These are phyloP conservation scores for Magallana ariakensis DNA, from an alignment of 1,140 invertebrate species.

Conservation along the genomic window DNA sequence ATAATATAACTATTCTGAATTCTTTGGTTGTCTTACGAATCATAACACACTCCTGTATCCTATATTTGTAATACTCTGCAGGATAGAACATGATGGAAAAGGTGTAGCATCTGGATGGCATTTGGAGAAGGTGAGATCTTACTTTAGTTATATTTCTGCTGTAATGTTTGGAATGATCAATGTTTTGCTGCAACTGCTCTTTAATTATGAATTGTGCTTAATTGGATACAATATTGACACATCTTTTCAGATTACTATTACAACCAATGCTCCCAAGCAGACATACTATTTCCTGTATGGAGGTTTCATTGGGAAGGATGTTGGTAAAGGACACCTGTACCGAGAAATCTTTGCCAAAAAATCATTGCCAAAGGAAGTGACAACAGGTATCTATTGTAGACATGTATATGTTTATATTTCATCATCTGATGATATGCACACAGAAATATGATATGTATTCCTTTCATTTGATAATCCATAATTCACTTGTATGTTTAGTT, in stretches of 20 bases:
- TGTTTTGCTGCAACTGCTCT: neutral
- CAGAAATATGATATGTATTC: too few species aligned
- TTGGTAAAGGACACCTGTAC: constrained; percentile 74
- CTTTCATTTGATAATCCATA: too few species aligned
- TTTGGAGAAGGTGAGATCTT: constrained; percentile 67
- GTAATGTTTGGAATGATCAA: neutral
- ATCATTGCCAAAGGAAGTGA: constrained; percentile 59
- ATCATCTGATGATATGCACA: too few species aligned
- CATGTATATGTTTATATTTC: too few species aligned
- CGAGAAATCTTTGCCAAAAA: constrained; percentile 72
- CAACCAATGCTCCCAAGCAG: constrained; percentile 67
- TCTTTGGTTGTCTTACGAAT: too few species aligned
- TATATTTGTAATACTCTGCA: constrained; percentile 54
- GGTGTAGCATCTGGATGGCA: constrained; percentile 70
- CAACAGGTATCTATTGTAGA: constrained; percentile 52
- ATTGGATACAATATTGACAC: neutral
- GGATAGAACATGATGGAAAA: constrained; percentile 71
- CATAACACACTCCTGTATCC: neutral
- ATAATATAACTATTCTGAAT: too few species aligned
- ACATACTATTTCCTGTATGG: constrained; percentile 76
- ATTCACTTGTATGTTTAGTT: too few species aligned
- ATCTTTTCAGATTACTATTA: constrained; percentile 70
- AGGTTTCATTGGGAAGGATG: constrained; percentile 76
- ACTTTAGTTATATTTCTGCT: neutral
- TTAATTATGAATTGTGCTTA: neutral